Percentiles rank a stretch among this genome's conserved stretches.
Conservation (phyloP, 37 sponge, comb jelly and placozoan genomes). For the Hormiphora californensis region DNA sequence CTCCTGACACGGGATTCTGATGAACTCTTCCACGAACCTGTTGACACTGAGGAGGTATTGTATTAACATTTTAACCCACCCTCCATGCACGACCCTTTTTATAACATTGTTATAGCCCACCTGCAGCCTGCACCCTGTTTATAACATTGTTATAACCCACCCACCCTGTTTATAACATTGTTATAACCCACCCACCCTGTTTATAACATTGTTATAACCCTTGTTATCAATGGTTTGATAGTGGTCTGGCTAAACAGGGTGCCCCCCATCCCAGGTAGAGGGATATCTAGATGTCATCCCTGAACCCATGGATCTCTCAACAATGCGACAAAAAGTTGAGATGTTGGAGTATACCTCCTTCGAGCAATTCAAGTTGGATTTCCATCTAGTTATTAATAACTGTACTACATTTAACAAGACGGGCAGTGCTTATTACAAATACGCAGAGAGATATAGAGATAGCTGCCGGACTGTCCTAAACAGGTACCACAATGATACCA, state of each 20-base stretch:
- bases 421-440: constrained; percentile 79
- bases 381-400: constrained; percentile 78
- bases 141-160: too few species aligned
- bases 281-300: constrained; percentile 89
- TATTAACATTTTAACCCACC: too few species aligned
- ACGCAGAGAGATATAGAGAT: constrained; percentile 70
- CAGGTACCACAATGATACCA: too few species aligned
- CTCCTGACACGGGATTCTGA: constrained; percentile 73
- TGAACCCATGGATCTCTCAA: constrained; percentile 88
- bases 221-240: too few species aligned
- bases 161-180: too few species aligned
- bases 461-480: not conserved
- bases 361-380: constrained; percentile 84
- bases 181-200: too few species aligned
- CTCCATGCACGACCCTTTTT: too few species aligned
- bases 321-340: constrained; percentile 76
- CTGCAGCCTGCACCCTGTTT: too few species aligned
- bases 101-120: too few species aligned
- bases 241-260: too few species aligned
- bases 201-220: too few species aligned
- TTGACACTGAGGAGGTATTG: constrained; percentile 78
- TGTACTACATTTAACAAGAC: constrained; percentile 86
- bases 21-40: constrained; percentile 90
- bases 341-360: constrained; percentile 64
- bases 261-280: constrained; percentile 67